phyloP scores from a whole-genome alignment of 2,113 vertebrate genomes.

The Myotis lucifugus region DNA sequence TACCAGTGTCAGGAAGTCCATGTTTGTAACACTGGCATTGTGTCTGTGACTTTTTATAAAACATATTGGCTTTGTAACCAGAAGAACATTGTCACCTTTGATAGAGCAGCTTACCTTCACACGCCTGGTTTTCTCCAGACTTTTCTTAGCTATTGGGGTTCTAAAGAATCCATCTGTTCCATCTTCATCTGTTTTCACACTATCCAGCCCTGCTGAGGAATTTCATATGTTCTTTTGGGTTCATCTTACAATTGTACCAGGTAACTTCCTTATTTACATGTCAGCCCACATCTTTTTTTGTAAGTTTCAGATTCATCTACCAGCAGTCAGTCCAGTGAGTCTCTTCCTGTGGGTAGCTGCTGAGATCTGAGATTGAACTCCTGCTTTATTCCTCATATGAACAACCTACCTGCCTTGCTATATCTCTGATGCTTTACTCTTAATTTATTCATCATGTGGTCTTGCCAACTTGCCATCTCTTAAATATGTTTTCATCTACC shows the following conservation, averaged over 20 bases:
- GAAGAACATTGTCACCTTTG: not conserved
- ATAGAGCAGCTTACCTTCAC: not conserved
- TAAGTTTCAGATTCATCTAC: no score
- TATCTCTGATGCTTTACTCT: not conserved
- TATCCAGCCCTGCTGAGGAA: rapidly evolving
- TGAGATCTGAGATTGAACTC: not conserved
- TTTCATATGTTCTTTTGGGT: not conserved
- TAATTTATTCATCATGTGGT: rapidly evolving
- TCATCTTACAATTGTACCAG: not conserved
- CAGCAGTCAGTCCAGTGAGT: rapidly evolving
- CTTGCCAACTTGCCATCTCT: not conserved
- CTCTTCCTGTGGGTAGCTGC: no score
- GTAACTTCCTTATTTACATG: no score
- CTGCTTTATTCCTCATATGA: not conserved
- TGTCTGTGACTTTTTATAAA: not conserved
- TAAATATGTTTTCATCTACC: rapidly evolving
- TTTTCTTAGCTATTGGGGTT: not conserved
- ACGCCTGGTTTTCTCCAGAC: not conserved
- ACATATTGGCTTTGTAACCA: not conserved
- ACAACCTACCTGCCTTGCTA: no score
- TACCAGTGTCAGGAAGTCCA: not conserved
- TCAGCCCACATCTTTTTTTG: not conserved
- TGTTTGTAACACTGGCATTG: rapidly evolving
- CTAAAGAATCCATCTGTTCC: not conserved
- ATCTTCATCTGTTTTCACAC: not conserved